A percentile compares a stretch with the other conserved stretches of the same genome.
phyloP scores from a whole-genome alignment of 1,140 invertebrate genomes.

The Orchesella cincta region DNA sequence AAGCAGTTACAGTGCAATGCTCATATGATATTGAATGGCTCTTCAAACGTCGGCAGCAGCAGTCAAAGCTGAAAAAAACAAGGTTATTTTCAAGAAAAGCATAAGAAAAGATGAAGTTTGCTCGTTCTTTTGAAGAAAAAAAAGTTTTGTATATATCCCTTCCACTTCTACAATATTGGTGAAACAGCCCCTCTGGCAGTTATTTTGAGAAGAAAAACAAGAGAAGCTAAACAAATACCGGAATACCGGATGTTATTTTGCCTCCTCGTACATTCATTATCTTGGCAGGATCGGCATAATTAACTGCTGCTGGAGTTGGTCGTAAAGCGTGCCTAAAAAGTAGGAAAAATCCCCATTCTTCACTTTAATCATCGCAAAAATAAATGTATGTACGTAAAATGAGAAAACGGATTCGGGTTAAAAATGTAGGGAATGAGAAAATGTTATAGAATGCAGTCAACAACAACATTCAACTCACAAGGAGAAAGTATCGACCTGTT shows the following conservation, averaged over 20 bases:
- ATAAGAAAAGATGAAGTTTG: too few species aligned
- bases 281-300: slow-evolving; percentile 25
- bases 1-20: too few species aligned
- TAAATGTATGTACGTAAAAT: neutral
- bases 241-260: neutral
- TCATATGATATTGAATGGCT: too few species aligned
- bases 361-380: neutral
- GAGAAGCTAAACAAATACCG: neutral
- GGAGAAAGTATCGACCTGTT: slow-evolving; percentile 22
- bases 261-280: slow-evolving; percentile 2
- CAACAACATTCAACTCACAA: neutral
- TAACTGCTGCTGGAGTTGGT: neutral
- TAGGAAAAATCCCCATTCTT: neutral
- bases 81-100: too few species aligned
- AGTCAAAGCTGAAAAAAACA: neutral
- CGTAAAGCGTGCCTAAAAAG: too few species aligned
- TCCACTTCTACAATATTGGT: neutral
- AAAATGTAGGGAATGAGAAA: neutral
- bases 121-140: too few species aligned
- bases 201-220: neutral
- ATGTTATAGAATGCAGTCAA: neutral
- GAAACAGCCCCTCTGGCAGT: neutral
- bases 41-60: too few species aligned
- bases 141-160: neutral
- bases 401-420: neutral